Evolutionary conservation across 2,888 invertebrate species (phyloP).

Genomic region (Mythimna albipuncta): DNA sequence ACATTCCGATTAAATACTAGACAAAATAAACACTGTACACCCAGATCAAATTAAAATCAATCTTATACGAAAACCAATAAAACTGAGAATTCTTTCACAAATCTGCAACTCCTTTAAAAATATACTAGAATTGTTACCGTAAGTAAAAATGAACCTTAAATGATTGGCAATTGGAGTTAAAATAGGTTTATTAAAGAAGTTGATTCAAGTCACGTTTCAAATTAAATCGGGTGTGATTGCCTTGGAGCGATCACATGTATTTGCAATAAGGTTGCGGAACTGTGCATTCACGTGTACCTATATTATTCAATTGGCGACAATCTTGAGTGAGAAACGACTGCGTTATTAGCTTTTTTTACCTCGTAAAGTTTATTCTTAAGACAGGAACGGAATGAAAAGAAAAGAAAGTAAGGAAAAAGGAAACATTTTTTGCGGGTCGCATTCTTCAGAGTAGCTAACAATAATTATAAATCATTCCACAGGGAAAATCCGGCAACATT

Average conservation of each 20-base stretch:
- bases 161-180: background rate
- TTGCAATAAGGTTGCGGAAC: slow-evolving; percentile 24
- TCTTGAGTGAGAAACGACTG: background rate
- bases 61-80: slow-evolving; percentile 1
- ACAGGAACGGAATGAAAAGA: background rate
- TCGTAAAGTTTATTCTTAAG: background rate
- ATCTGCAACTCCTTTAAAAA: background rate
- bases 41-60: background rate
- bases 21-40: background rate
- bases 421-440: no score
- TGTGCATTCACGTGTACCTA: slow-evolving; percentile 6
- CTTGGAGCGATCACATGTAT: slow-evolving; percentile 34
- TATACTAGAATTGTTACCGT: background rate
- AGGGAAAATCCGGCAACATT: no score
- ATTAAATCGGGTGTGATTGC: slow-evolving; percentile 35
- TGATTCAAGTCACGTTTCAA: slow-evolving; percentile 54
- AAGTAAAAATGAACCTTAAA: slow-evolving; percentile 30
- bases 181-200: background rate
- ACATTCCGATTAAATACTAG: slow-evolving; percentile 12
- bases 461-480: no score
- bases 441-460: no score
- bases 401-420: no score
- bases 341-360: background rate
- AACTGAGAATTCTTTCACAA: background rate
- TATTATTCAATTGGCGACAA: slow-evolving; percentile 12